Evolutionary conservation across 2,797 vertebrate species (phyloP).

Genomic region (Arremon brunneinucha): DNA sequence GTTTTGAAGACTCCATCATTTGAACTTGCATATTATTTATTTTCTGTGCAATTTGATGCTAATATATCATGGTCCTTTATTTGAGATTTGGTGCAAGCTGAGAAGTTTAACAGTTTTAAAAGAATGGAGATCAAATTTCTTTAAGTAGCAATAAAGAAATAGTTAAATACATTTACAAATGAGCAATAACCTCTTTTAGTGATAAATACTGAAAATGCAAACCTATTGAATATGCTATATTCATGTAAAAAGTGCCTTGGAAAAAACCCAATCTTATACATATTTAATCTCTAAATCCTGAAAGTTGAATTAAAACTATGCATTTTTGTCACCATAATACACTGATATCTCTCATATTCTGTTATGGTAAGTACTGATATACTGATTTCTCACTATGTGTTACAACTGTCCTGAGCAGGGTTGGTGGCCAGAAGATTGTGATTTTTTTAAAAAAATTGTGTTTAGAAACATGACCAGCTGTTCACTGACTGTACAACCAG

Average conservation of each 20-base stretch:
- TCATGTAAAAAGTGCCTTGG: background rate
- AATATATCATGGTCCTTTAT: background rate
- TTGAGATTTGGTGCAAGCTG: background rate
- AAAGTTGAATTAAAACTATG: background rate
- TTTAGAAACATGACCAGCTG: background rate
- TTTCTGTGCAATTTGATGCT: background rate
- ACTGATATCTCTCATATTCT: background rate
- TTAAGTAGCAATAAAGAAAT: background rate
- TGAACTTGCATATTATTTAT: background rate
- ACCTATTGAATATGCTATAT: background rate
- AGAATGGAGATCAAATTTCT: background rate
- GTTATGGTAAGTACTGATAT: background rate
- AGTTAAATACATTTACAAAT: background rate
- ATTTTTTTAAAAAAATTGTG: background rate
- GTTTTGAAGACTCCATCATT: background rate
- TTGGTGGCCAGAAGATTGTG: background rate
- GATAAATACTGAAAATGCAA: background rate
- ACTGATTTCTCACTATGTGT: background rate
- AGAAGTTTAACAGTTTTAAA: background rate
- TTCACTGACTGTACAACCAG: background rate
- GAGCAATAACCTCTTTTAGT: background rate
- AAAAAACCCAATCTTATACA: background rate
- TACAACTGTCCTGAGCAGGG: background rate
- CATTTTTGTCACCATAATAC: background rate
- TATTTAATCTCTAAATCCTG: background rate